phyloP scores from a whole-genome alignment of 1,140 invertebrate species.

The Drosophila pandora region DNA sequence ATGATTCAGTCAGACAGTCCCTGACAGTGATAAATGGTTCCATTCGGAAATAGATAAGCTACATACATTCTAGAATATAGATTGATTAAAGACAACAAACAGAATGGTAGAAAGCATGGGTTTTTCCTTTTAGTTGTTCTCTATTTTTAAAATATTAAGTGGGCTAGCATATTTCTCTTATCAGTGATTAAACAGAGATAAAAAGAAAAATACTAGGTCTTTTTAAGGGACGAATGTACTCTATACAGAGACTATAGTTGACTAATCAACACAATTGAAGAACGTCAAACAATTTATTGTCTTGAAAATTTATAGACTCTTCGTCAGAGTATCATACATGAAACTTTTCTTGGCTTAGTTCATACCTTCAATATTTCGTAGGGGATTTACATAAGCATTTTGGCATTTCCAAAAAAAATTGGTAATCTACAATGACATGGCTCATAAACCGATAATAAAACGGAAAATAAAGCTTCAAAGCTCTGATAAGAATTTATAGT shows the following conservation, averaged over 20 bases:
- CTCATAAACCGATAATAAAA: not conserved
- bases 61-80: slow-evolving; percentile 1
- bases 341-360: not conserved
- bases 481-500: not conserved
- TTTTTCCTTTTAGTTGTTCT: slow-evolving; percentile 7
- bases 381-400: slow-evolving; percentile 26
- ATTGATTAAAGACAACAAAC: slow-evolving; percentile 32
- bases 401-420: not conserved
- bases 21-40: slow-evolving; percentile 29
- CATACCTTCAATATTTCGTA: not conserved
- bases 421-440: not conserved
- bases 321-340: too few relatives aligned
- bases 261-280: not conserved
- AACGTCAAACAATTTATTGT: too few relatives aligned
- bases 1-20: slow-evolving; percentile 10
- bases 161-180: slow-evolving; percentile 22
- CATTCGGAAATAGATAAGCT: slow-evolving; percentile 11
- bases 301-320: too few relatives aligned
- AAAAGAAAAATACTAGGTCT: not conserved
- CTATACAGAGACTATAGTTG: not conserved
- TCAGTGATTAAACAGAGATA: slow-evolving; percentile 3
- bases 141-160: slow-evolving; percentile 28
- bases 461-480: not conserved
- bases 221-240: not conserved
- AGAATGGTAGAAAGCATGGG: not conserved